A percentile compares a stretch with the other conserved stretches of the same genome.
These are phyloP conservation scores for Endotricha flammealis DNA, from an alignment of 2,888 invertebrate genomes.

Conservation along the genomic window DNA sequence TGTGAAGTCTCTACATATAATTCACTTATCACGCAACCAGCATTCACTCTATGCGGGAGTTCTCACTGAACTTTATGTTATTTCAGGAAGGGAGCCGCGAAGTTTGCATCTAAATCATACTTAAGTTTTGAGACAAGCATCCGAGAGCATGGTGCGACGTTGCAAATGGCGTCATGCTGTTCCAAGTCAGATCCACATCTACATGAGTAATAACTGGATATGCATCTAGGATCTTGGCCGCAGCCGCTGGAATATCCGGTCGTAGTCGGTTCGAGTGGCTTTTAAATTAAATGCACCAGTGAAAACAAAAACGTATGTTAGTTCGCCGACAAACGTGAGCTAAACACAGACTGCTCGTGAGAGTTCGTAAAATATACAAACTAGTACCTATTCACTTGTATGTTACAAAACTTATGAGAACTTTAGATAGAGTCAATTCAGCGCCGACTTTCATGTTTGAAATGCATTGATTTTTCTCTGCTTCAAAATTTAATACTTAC, in stretches of 20 bases:
- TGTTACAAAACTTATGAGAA: too few species aligned
- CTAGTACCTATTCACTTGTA: too few species aligned
- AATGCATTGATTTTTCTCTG: too few species aligned
- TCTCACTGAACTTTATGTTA: constrained; percentile 41
- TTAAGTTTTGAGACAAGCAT: constrained; percentile 43
- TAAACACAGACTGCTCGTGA: too few species aligned
- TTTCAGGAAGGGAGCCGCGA: constrained; percentile 40
- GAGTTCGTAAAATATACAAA: too few species aligned
- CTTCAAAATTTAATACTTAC: too few species aligned
- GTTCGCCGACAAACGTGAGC: constrained; percentile 6
- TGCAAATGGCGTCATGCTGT: constrained; percentile 18
- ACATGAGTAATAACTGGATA: constrained; percentile 6
- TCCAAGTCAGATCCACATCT: constrained; percentile 13
- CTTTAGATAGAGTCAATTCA: too few species aligned
- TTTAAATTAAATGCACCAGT: constrained; percentile 26
- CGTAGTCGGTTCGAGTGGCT: constrained; percentile 12
- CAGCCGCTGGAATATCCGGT: too few species aligned
- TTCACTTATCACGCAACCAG: constrained; percentile 14
- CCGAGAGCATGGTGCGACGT: constrained; percentile 24
- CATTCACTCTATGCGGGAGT: constrained; percentile 27
- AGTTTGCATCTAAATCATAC: constrained; percentile 56
- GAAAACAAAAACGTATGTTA: constrained; percentile 22
- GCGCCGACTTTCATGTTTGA: too few species aligned
- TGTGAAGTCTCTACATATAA: too few species aligned
- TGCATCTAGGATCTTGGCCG: constrained; percentile 18